phyloP scores from a whole-genome alignment of 2,888 invertebrate genomes.

The Cyaniris semiargus region DNA sequence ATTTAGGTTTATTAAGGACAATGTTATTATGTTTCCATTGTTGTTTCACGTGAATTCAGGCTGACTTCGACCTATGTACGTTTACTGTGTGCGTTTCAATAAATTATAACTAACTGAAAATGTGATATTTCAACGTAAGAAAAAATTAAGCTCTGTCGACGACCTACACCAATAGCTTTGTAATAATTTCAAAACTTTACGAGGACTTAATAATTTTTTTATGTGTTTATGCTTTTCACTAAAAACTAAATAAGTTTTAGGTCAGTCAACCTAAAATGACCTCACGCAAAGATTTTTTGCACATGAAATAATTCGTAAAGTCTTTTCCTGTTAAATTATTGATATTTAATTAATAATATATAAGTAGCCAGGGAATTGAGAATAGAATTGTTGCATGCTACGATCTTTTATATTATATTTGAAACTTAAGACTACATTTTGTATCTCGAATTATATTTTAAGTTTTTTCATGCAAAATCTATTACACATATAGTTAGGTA shows the following conservation, averaged over 20 bases:
- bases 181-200: neutral
- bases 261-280: neutral
- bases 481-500: neutral
- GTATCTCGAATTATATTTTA: neutral
- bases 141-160: neutral
- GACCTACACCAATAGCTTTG: neutral
- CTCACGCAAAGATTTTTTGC: neutral
- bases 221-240: neutral
- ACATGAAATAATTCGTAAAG: neutral
- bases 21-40: conserved; percentile 27
- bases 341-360: too few species aligned
- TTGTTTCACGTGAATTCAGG: conserved; percentile 13
- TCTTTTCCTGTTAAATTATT: neutral
- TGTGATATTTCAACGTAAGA: neutral
- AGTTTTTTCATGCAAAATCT: neutral
- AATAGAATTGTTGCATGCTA: neutral
- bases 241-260: conserved; percentile 8
- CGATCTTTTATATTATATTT: neutral
- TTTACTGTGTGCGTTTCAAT: neutral
- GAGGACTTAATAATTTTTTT: neutral
- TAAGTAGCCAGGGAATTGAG: neutral
- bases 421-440: neutral
- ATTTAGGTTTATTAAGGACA: conserved; percentile 59
- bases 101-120: neutral
- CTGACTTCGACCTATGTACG: neutral